Percentiles rank a stretch among this genome's conserved stretches.
These are phyloP conservation scores for Tiliqua scincoides DNA, from an alignment of 2,113 vertebrate genomes.

Conservation along the genomic window DNA sequence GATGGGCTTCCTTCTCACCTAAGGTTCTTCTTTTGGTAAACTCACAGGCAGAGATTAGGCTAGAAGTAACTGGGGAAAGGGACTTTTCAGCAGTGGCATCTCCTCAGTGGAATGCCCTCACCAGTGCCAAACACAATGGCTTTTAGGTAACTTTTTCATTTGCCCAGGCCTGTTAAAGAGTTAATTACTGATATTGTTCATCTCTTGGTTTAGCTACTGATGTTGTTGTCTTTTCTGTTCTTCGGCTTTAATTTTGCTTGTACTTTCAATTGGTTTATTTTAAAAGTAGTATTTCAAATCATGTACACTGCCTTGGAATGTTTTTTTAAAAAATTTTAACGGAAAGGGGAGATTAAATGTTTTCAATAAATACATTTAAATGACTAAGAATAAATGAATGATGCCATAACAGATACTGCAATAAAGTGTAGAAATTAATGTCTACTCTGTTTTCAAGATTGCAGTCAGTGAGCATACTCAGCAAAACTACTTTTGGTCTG, in stretches of 20 bases:
- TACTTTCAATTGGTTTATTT: neutral
- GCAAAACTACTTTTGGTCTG: constrained; percentile 30
- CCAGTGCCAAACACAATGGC: neutral
- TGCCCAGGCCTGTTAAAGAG: too few relatives aligned
- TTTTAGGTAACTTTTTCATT: neutral
- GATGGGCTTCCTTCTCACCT: neutral
- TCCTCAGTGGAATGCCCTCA: neutral
- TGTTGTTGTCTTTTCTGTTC: too few relatives aligned
- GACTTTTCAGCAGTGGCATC: neutral
- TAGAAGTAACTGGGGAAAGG: neutral
- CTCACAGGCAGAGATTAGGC: neutral
- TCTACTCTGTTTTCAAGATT: neutral
- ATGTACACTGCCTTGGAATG: neutral
- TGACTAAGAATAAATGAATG: neutral
- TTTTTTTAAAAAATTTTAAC: neutral
- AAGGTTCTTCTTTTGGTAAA: neutral
- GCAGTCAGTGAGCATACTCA: constrained; percentile 21
- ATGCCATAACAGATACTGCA: neutral
- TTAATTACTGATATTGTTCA: too few relatives aligned
- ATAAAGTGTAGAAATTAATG: constrained; percentile 14
- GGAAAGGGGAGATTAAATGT: neutral
- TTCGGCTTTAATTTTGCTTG: too few relatives aligned
- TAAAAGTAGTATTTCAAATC: neutral
- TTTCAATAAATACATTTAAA: neutral
- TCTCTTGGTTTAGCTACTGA: too few relatives aligned